Evolutionary conservation across 2,797 vertebrate species (phyloP).

Genomic region (Eospalax fontanierii): DNA sequence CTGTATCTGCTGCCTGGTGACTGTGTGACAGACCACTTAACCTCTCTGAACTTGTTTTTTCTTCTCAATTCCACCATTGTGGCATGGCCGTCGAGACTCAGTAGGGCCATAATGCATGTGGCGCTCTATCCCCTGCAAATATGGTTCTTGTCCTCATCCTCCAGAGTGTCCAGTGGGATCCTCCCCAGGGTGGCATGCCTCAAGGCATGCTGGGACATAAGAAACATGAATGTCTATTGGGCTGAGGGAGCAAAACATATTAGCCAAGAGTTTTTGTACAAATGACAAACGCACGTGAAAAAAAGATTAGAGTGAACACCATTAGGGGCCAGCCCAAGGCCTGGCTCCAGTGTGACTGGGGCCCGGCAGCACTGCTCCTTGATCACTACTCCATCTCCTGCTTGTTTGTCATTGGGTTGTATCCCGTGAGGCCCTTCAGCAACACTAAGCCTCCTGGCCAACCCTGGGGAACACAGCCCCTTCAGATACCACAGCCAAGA

Average conservation of each 20-base stretch:
- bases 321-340: not conserved
- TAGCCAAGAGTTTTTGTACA: not conserved
- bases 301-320: not conserved
- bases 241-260: not conserved
- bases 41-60: conserved; percentile 43
- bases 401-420: not conserved
- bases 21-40: not conserved
- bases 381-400: rapidly evolving
- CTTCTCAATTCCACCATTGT: not conserved
- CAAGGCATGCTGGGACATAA: not conserved
- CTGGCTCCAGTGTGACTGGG: not conserved
- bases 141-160: not conserved
- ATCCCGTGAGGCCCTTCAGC: not conserved
- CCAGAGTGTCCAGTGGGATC: not conserved
- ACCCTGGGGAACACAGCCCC: not conserved
- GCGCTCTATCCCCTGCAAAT: not conserved
- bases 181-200: not conserved
- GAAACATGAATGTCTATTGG: not conserved
- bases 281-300: not conserved
- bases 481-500: not conserved
- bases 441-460: not conserved
- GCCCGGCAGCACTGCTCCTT: not conserved
- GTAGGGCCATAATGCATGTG: no score
- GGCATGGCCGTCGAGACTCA: not conserved
- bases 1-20: not conserved